Conservation (phyloP, 2,113 vertebrate species). For the Lontra canadensis region DNA sequence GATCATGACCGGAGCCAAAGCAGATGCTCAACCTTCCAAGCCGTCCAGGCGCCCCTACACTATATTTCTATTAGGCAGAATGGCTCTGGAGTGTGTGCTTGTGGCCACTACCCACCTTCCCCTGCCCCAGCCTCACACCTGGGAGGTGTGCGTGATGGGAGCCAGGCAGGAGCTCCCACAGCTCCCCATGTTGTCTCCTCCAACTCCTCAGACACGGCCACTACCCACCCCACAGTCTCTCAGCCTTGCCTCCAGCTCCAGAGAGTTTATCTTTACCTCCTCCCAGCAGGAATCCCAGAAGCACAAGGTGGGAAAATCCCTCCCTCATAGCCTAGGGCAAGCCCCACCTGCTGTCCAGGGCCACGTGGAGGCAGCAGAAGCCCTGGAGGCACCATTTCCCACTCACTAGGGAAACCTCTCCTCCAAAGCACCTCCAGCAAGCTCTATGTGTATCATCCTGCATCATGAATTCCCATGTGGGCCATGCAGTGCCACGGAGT, state of each 20-base stretch:
- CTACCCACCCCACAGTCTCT: too few species aligned
- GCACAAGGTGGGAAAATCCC: not conserved
- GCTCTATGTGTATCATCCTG: not conserved
- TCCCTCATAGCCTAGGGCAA: not conserved
- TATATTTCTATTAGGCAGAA: not conserved
- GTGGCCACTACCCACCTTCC: not conserved
- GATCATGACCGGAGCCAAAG: too few species aligned
- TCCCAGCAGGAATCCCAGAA: not conserved
- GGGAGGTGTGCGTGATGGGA: too few species aligned
- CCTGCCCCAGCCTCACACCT: not conserved
- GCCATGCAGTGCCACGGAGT: not conserved
- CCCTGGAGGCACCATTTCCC: not conserved
- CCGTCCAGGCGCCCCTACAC: too few species aligned
- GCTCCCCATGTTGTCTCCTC: not conserved
- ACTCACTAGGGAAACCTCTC: not conserved
- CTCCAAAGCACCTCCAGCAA: not conserved
- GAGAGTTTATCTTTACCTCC: not conserved
- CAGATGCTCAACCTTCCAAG: too few species aligned
- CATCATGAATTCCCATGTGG: not conserved
- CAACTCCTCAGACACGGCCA: accelerated
- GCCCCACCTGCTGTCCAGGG: not conserved
- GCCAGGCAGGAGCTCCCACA: not conserved
- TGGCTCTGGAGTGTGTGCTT: not conserved
- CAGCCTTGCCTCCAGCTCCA: not conserved
- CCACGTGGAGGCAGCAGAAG: not conserved